These are phyloP conservation scores for Lepidocolaptes lacrymiger DNA, from an alignment of 2,797 vertebrate species.

Conservation along the genomic window DNA sequence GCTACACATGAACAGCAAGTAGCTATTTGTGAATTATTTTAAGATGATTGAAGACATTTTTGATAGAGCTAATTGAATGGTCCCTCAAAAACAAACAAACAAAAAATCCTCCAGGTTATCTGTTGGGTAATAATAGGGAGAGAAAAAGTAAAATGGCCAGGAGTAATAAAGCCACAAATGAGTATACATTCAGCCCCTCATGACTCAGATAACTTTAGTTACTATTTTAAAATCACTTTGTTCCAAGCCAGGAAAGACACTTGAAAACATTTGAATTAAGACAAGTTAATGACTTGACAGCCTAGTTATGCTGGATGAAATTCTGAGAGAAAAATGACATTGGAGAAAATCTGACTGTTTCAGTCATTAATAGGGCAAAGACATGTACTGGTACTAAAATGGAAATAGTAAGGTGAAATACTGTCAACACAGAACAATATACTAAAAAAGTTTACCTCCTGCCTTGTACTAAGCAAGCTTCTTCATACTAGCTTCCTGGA, in stretches of 20 bases:
- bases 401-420: background rate
- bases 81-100: background rate
- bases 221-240: background rate
- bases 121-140: background rate
- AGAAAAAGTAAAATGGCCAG: background rate
- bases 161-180: background rate
- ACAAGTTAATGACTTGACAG: background rate
- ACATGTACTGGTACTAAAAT: background rate
- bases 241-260: background rate
- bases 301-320: background rate
- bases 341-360: background rate
- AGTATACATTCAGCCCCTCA: background rate
- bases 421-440: background rate
- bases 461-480: background rate
- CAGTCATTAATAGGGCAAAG: background rate
- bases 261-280: background rate
- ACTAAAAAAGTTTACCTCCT: background rate
- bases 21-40: background rate
- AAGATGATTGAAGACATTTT: background rate
- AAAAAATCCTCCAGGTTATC: background rate
- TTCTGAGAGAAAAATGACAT: background rate
- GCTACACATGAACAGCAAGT: background rate
- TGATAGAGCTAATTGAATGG: background rate
- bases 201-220: background rate
- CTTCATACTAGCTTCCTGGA: background rate